phyloP scores from a whole-genome alignment of 2,888 invertebrate species.

The Apoda limacodes region DNA sequence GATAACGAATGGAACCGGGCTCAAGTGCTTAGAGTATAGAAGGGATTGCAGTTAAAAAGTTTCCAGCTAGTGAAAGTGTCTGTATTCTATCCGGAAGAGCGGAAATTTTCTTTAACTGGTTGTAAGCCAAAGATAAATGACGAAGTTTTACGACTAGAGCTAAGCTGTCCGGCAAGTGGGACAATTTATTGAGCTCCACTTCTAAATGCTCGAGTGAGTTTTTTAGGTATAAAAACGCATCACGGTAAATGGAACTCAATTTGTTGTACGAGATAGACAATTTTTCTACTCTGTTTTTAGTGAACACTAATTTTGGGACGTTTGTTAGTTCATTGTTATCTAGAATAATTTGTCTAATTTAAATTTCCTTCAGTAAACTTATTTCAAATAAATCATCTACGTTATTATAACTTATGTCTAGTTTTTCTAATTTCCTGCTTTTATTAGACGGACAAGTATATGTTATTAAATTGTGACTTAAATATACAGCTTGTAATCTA shows the following conservation, averaged over 20 bases:
- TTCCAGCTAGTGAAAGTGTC: conserved; percentile 80
- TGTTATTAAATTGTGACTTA: conserved; percentile 65
- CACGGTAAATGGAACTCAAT: conserved; percentile 72
- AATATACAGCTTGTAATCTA: conserved; percentile 76
- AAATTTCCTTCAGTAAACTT: conserved; percentile 74
- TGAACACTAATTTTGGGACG: conserved; percentile 73
- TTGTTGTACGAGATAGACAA: conserved; percentile 81
- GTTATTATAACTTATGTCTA: conserved; percentile 84
- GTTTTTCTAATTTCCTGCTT: conserved; percentile 77
- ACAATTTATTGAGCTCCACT: conserved; percentile 79
- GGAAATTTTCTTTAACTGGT: conserved; percentile 68
- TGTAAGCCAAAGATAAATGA: conserved; percentile 83
- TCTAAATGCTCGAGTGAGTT: conserved; percentile 79
- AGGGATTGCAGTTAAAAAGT: conserved; percentile 76
- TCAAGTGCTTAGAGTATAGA: conserved; percentile 70
- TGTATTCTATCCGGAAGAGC: conserved; percentile 72
- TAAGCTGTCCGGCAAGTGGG: conserved; percentile 72
- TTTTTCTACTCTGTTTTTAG: conserved; percentile 74
- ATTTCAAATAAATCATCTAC: conserved; percentile 72
- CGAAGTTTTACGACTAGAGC: conserved; percentile 71
- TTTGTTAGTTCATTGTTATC: conserved; percentile 79
- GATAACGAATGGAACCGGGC: conserved; percentile 71
- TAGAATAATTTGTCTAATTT: conserved; percentile 78
- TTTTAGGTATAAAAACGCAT: conserved; percentile 75
- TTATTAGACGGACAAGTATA: conserved; percentile 56